phyloP scores from a whole-genome alignment of 2,113 vertebrate species.

The Piaya cayana region DNA sequence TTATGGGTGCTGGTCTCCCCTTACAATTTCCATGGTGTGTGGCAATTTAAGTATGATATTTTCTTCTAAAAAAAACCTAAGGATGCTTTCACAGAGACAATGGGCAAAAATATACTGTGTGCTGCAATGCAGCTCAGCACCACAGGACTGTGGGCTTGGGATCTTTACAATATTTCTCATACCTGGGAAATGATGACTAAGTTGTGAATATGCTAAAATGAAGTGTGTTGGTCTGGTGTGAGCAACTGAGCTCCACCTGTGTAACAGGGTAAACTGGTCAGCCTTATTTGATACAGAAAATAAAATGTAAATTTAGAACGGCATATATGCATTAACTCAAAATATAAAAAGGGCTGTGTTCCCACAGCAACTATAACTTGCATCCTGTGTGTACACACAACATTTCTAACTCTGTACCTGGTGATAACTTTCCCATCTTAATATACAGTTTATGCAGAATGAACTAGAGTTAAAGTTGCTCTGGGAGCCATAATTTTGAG shows the following conservation, averaged over 20 bases:
- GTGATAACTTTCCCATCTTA: conserved; percentile 41
- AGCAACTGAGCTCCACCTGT: background rate
- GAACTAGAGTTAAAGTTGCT: conserved; percentile 50
- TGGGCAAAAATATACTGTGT: background rate
- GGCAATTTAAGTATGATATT: background rate
- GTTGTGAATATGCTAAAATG: background rate
- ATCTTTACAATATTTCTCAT: background rate
- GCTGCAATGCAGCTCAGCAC: background rate
- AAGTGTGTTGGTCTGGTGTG: background rate
- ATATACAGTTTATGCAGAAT: conserved; percentile 37
- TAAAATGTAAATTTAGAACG: conserved; percentile 10
- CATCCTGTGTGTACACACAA: background rate
- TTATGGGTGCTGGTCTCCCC: background rate
- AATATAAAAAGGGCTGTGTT: background rate
- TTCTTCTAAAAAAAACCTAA: background rate
- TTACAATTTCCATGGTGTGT: background rate
- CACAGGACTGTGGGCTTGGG: background rate
- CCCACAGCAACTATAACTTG: conserved; percentile 23
- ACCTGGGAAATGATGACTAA: background rate
- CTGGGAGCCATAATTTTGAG: conserved; percentile 53
- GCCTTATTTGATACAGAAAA: background rate
- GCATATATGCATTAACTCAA: background rate
- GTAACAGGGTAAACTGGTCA: background rate
- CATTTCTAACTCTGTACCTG: background rate
- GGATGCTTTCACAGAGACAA: background rate